These are phyloP conservation scores for Hyppa rectilinea DNA, from an alignment of 2,888 invertebrate genomes.

Conservation along the genomic window DNA sequence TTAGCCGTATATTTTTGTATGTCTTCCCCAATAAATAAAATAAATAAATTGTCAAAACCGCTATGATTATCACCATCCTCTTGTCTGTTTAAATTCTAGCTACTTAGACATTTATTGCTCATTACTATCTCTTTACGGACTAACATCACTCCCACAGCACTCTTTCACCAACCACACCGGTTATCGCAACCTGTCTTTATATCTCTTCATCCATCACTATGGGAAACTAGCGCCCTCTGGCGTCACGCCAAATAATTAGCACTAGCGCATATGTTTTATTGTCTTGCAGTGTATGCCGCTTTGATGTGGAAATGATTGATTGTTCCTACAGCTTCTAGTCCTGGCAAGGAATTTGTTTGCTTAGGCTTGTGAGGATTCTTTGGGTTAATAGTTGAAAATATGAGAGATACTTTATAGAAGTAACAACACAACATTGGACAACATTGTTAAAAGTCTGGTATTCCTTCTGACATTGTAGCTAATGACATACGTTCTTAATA, in stretches of 20 bases:
- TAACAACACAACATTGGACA: too few relatives aligned
- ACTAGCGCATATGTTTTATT: conserved; percentile 56
- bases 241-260: conserved; percentile 56
- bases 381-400: background rate
- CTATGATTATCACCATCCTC: too few relatives aligned
- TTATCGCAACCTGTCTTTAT: conserved; percentile 25
- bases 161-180: background rate
- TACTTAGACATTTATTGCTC: too few relatives aligned
- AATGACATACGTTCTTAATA: background rate
- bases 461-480: background rate
- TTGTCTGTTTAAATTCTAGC: too few relatives aligned
- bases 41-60: too few relatives aligned
- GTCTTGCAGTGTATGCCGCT: conserved; percentile 41
- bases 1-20: too few relatives aligned
- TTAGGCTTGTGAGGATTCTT: background rate
- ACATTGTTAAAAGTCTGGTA: background rate
- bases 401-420: background rate
- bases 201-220: conserved; percentile 2
- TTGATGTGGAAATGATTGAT: conserved; percentile 48
- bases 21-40: too few relatives aligned
- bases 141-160: background rate
- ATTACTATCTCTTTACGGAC: too few relatives aligned
- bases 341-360: conserved; percentile 22
- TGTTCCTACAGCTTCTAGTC: conserved; percentile 15
- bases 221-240: conserved; percentile 53